Evolutionary conservation across 1,140 invertebrate genomes (phyloP).

Genomic region (Philotrypesis tridentata): DNA sequence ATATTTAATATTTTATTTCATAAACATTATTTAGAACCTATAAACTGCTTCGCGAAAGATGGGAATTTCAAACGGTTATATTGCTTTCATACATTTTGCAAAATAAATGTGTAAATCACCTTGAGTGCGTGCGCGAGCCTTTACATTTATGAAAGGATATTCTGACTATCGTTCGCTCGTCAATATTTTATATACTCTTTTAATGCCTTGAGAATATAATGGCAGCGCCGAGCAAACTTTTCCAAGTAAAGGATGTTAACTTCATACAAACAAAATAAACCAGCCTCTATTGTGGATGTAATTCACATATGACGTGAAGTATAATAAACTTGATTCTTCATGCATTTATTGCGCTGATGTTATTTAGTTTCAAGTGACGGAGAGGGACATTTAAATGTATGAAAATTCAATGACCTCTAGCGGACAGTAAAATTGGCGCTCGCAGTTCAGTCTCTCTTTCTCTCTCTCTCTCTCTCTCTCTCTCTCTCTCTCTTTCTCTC

Average conservation of each 20-base stretch:
- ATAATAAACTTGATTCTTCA: neutral
- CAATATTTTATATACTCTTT: neutral
- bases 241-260: neutral
- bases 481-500: neutral
- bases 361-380: constrained; percentile 25
- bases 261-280: neutral
- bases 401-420: constrained; percentile 39
- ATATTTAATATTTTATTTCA: neutral
- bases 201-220: neutral
- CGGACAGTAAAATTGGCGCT: constrained; percentile 12
- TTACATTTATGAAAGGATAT: neutral
- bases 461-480: neutral
- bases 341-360: neutral
- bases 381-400: constrained; percentile 36
- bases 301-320: constrained; percentile 13
- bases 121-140: neutral
- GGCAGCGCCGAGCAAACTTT: neutral
- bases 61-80: neutral
- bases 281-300: neutral
- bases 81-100: neutral
- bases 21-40: constrained; percentile 1
- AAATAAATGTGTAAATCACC: constrained; percentile 17
- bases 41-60: neutral
- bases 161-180: neutral
- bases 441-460: neutral